phyloP scores from a whole-genome alignment of 30 jellyfish, hydroid and myxozoan species.

The Clytia hemisphaerica region DNA sequence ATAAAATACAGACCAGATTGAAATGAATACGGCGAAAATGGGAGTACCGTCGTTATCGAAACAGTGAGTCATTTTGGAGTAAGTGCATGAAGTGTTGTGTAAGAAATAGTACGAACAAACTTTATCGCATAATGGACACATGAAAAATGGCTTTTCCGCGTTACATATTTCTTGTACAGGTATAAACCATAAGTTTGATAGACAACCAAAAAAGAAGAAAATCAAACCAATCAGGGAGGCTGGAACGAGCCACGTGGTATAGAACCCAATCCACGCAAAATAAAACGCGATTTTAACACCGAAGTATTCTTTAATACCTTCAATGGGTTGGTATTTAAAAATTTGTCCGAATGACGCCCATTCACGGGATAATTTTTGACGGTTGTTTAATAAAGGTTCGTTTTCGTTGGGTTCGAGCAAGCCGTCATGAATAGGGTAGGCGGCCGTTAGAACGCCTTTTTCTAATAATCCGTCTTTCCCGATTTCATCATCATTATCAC shows the following conservation, averaged over 20 bases:
- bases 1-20: slow-evolving; percentile 39
- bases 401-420: background rate
- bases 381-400: slow-evolving; percentile 1
- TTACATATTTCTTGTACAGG: slow-evolving; percentile 37
- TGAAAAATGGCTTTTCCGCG: slow-evolving; percentile 3
- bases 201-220: slow-evolving; percentile 19
- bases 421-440: slow-evolving; percentile 53
- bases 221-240: slow-evolving; percentile 40
- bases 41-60: slow-evolving; percentile 43
- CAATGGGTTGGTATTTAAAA: slow-evolving; percentile 50
- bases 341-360: slow-evolving; percentile 40
- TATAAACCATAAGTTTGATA: slow-evolving; percentile 17
- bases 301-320: slow-evolving; percentile 51
- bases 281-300: slow-evolving; percentile 61
- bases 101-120: slow-evolving; percentile 17
- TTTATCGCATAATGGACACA: slow-evolving; percentile 43
- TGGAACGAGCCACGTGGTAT: slow-evolving; percentile 39
- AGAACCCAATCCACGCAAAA: slow-evolving; percentile 58
- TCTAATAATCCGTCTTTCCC: slow-evolving; percentile 21
- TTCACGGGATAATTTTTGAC: slow-evolving; percentile 39
- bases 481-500: background rate
- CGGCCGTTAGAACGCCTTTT: slow-evolving; percentile 28
- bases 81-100: slow-evolving; percentile 11
- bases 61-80: slow-evolving; percentile 24
- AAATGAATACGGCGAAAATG: slow-evolving; percentile 33